Base-by-base conservation (phyloP, 1,140 invertebrate species). In the Drosophila saltans region DNA sequence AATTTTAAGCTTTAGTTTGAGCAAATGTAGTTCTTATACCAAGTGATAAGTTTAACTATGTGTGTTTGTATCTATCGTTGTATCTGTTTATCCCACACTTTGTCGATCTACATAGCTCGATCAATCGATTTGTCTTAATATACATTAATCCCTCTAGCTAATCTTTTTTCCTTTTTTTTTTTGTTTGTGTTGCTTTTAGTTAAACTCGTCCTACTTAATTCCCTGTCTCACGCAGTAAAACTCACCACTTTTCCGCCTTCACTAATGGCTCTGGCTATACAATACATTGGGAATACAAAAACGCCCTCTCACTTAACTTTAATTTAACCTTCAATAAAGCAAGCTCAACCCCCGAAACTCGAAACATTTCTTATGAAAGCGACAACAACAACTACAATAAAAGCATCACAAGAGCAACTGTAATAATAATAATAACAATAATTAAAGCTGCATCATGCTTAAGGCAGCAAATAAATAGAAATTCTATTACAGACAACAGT, bases 371-470 rank as follows among this genome's bases (percentile, higher is more conserved):
- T 16, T 9, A 21, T 7, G 45, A 26, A 26, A 52, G 21, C 41
- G 11, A n/a, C 10, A 43, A 16, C 11, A 43, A 43, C 11, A 43
- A 43, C 45, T 52, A 52, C 45, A 36, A 36, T 36, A 36, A 36
- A 36, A 57, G 21, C 30, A 8, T 8, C 52, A 60, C 66, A 75
- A 77, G 60, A 60, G 55, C 39, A 56, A 72, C 66, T 75, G 64
- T 66, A 64, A 60, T 64, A 65, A 73, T 56, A 76, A 72, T 67
- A 62, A 40, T 11, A 30, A 69, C 66, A 72, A 82, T 61, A 83
- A 83, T 86, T 88, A 83, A 80, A 83, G 80, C 71, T 77, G 67
- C 81, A 65, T 68, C 71, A 72, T 81, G 82, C 76, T 75, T 66
- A 68, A 77, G 72, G 52, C 16, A 10, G 16, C 45, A 52, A 52